Percentiles rank a stretch among this genome's conserved stretches.
These are phyloP conservation scores for Brachionichthys hirsutus DNA, from an alignment of 2,113 vertebrate species.

Conservation along the genomic window DNA sequence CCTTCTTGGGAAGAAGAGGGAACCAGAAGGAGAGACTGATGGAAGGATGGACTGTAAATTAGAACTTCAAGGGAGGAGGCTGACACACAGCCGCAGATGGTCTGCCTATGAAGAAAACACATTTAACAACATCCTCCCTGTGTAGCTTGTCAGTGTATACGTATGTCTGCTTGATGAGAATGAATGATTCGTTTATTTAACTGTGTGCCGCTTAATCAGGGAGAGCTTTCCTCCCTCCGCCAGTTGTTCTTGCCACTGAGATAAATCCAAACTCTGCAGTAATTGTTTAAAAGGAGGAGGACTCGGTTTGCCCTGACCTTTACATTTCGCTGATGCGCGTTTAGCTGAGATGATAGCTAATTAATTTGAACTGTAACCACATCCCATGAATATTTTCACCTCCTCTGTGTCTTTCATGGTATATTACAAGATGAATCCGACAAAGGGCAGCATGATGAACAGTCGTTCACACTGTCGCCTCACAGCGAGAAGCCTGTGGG, in stretches of 20 bases:
- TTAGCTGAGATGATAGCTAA: constrained; percentile 3
- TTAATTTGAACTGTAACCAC: not conserved
- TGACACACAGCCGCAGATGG: constrained; percentile 54
- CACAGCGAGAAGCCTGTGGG: too few species aligned
- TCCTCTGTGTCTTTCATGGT: not conserved
- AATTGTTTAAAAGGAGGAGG: constrained; percentile 20
- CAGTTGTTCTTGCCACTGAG: constrained; percentile 43
- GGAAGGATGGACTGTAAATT: constrained; percentile 55
- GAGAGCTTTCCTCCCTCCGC: constrained; percentile 42
- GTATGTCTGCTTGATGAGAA: constrained; percentile 26
- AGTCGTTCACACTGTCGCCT: too few species aligned
- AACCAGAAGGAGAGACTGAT: constrained; percentile 32
- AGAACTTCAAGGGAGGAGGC: constrained; percentile 42
- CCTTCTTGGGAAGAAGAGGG: constrained; percentile 22
- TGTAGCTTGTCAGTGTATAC: constrained; percentile 21
- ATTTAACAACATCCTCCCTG: constrained; percentile 58
- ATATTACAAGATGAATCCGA: not conserved
- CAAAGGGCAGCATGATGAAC: not conserved
- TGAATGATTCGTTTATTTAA: too few species aligned
- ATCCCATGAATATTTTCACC: not conserved
- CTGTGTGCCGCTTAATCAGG: constrained; percentile 38
- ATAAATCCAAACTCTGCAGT: constrained; percentile 38
- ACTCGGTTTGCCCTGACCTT: constrained; percentile 8
- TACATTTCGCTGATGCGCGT: constrained; percentile 16
- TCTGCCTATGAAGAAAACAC: constrained; percentile 54